Evolutionary conservation across 2,888 invertebrate genomes (phyloP).

Genomic region (Nezara viridula): DNA sequence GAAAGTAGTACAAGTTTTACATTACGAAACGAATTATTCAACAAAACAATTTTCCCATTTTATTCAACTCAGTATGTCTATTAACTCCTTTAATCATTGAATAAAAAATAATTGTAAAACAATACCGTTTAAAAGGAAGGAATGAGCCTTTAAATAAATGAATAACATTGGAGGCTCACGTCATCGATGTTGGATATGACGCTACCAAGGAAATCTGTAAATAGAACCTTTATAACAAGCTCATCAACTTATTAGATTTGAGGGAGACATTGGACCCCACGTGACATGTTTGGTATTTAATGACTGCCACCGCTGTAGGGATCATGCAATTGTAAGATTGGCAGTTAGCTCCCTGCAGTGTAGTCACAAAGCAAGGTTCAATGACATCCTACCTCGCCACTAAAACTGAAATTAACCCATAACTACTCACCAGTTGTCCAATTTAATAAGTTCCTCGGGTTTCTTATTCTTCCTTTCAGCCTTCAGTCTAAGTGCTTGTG

Average conservation of each 20-base stretch:
- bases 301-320: slow-evolving; percentile 65
- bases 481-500: slow-evolving; percentile 90
- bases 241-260: slow-evolving; percentile 64
- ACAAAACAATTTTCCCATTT: slow-evolving; percentile 17
- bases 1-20: slow-evolving; percentile 61
- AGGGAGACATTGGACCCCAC: slow-evolving; percentile 81
- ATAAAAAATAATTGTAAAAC: neutral
- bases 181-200: slow-evolving; percentile 65
- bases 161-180: slow-evolving; percentile 62
- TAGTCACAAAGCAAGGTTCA: slow-evolving; percentile 68
- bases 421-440: slow-evolving; percentile 92
- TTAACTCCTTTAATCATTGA: neutral
- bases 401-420: slow-evolving; percentile 46
- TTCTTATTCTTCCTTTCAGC: slow-evolving; percentile 92
- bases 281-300: slow-evolving; percentile 72
- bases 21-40: slow-evolving; percentile 51
- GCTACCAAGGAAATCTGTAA: slow-evolving; percentile 64
- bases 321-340: slow-evolving; percentile 66
- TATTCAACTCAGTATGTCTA: neutral
- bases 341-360: slow-evolving; percentile 66
- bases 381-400: slow-evolving; percentile 67
- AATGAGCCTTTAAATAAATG: slow-evolving; percentile 45
- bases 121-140: slow-evolving; percentile 23
- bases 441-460: slow-evolving; percentile 93
- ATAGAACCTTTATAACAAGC: slow-evolving; percentile 57